Evolutionary conservation across 2,797 vertebrate genomes (phyloP), one percentile per base, ranked within the genome.

Genomic region (Eospalax fontanierii): DNA sequence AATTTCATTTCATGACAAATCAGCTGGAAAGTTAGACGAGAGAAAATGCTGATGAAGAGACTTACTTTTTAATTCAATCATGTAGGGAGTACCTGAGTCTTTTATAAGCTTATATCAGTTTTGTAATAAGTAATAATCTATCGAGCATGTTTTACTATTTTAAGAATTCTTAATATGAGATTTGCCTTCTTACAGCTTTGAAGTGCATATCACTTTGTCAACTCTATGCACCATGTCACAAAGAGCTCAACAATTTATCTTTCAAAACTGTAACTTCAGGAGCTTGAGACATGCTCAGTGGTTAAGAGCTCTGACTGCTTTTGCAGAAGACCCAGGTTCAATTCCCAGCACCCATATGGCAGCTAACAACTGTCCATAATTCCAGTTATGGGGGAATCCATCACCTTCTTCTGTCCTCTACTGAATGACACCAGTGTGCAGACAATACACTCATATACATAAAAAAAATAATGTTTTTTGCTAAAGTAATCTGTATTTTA

Each of bases 401-500:
- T 9, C 50, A 54, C 14, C 50, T 15, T 54, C 50, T 54, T 54
- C 50, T 54, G 50, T 9, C 8, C 50, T 14, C 7, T 54, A n/a
- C n/a, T n/a, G n/a, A n/a, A n/a, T n/a, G n/a, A n/a, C n/a, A n/a
- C n/a, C n/a, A n/a, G n/a, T n/a, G n/a, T 54, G 7, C 50, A 54
- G 50, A 12, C 8, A 54, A 54, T 10, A 54, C 50, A 54, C 14
- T 54, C 50, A 54, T 54, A 54, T 14, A 54, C 50, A 54, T 54
- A 54, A 54, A 54, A 54, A 33, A 91, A 91, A 46, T 95, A 18
- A 35, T 78, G 24, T 92, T 87, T 75, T 94, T 38, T 61, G 50
- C n/a, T n/a, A n/a, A 40, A 88, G 24, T 65, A 85, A 57, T 76
- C 57, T 75, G 38, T 50, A 65, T 82, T 89, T 96, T 89, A 68